Evolutionary conservation across 2,797 vertebrate species (phyloP), one percentile per base, ranked within the genome.

Genomic region (Novumbra hubbsi): DNA sequence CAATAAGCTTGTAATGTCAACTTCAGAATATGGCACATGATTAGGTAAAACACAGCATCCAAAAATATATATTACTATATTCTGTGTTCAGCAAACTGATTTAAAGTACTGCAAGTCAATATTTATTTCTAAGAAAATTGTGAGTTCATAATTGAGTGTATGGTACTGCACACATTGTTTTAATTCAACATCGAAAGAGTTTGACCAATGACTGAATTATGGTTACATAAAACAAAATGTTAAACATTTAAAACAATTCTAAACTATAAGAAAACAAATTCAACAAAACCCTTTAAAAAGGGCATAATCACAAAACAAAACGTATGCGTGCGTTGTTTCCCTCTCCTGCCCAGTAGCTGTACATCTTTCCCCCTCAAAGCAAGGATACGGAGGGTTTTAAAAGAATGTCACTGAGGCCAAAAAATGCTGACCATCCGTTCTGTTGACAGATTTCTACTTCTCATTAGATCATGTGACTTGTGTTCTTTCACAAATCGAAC

Each of bases 171-270:
- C 80, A 79, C 32, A 27, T 38, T 48, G 27, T 32, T 50, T 50
- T 17, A 67, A 27, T 32, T 30, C 30, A 34, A n/a, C 24, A 4
- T 52, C 14, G 41, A 19, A 12, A 19, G 14, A 60, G 17, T 60
- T 71, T 41, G 6, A 34, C 52, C n/a, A 38, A 60, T 62, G 11
- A 3, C n/a, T 76, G 87, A 88, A 85, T 84, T 80, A 75, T 77
- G 76, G 72, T 84, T 71, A 77, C 91, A 91, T 81, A 92, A 92
- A 92, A 92, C 91, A 92, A 91, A 82, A 87, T 78, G 84, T 88
- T 85, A 80, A 78, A 86, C 67, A 68, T 68, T 49, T 48, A 45
- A 45, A 45, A 45, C 0, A 14, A 45, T 7, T 45, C 41, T 49
- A 55, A 70, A 28, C n/a, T 87, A 86, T 80, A 81, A 76, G 88